These are phyloP conservation scores for Eulemur rufifrons DNA, from an alignment of 2,113 vertebrate species.

Conservation along the genomic window DNA sequence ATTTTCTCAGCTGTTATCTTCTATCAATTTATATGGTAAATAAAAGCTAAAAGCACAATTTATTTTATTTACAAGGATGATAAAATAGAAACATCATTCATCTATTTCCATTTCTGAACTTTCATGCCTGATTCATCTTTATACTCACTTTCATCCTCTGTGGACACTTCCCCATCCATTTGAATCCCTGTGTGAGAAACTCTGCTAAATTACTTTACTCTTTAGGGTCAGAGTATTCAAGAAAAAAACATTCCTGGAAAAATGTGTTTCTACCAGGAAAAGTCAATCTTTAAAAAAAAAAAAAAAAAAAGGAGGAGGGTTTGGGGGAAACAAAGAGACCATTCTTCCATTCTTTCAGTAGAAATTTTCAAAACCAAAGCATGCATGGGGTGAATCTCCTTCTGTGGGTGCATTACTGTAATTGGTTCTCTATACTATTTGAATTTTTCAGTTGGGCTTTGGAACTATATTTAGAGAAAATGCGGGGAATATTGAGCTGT, in stretches of 20 bases:
- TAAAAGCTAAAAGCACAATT: constrained; percentile 32
- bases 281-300: neutral
- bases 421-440: neutral
- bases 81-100: constrained; percentile 52
- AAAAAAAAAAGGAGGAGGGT: neutral
- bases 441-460: constrained; percentile 3
- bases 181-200: constrained; percentile 41
- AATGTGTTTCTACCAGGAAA: constrained; percentile 34
- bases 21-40: constrained; percentile 27
- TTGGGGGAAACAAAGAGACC: neutral
- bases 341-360: neutral
- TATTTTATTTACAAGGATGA: constrained; percentile 58
- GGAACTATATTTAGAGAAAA: constrained; percentile 21
- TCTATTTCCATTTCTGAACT: constrained; percentile 56
- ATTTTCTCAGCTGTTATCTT: constrained; percentile 47
- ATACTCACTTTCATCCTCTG: constrained; percentile 13
- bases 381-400: neutral
- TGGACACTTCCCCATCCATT: constrained; percentile 39
- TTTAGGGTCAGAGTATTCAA: constrained; percentile 30
- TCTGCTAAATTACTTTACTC: constrained; percentile 38
- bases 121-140: constrained; percentile 32
- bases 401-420: neutral
- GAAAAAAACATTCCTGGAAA: constrained; percentile 45
- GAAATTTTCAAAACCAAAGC: constrained; percentile 37
- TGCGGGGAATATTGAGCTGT: neutral